phyloP scores from a whole-genome alignment of 2,797 vertebrate genomes.

The Sebastes taczanowskii region DNA sequence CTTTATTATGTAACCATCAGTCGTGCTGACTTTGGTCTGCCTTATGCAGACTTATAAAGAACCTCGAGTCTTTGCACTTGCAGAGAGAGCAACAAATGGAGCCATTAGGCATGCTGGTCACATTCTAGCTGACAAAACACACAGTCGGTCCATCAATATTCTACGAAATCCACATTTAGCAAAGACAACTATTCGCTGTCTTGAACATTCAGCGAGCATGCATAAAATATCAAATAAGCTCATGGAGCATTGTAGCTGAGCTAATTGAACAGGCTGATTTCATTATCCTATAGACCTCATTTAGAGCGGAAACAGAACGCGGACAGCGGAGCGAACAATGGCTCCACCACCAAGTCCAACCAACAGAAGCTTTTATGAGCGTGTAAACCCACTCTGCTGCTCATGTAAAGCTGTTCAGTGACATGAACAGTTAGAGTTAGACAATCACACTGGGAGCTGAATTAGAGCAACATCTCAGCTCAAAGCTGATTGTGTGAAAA shows the following conservation, averaged over 20 bases:
- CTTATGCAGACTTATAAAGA: constrained; percentile 28
- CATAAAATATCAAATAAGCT: constrained; percentile 49
- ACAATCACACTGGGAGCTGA: neutral
- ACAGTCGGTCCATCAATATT: constrained; percentile 62
- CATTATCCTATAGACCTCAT: constrained; percentile 47
- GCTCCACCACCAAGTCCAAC: constrained; percentile 23
- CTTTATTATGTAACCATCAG: constrained; percentile 28
- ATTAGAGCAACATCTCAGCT: constrained; percentile 13
- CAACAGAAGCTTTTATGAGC: constrained; percentile 25
- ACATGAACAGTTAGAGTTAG: neutral
- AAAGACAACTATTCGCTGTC: constrained; percentile 30
- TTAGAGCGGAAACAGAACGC: constrained; percentile 55
- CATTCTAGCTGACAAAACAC: constrained; percentile 67
- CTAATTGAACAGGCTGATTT: constrained; percentile 61
- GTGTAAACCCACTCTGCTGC: neutral
- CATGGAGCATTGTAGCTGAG: constrained; percentile 43
- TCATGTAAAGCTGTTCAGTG: constrained; percentile 15
- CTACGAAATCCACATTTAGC: constrained; percentile 45
- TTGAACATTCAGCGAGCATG: constrained; percentile 25
- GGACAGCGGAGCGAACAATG: constrained; percentile 5
- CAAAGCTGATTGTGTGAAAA: constrained; percentile 46
- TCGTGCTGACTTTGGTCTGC: constrained; percentile 18
- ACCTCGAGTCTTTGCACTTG: constrained; percentile 10
- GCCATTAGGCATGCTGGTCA: constrained; percentile 56
- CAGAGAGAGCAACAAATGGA: constrained; percentile 40